Evolutionary conservation across 2,113 vertebrate genomes (phyloP).

Genomic region (Gymnobelideus leadbeateri): DNA sequence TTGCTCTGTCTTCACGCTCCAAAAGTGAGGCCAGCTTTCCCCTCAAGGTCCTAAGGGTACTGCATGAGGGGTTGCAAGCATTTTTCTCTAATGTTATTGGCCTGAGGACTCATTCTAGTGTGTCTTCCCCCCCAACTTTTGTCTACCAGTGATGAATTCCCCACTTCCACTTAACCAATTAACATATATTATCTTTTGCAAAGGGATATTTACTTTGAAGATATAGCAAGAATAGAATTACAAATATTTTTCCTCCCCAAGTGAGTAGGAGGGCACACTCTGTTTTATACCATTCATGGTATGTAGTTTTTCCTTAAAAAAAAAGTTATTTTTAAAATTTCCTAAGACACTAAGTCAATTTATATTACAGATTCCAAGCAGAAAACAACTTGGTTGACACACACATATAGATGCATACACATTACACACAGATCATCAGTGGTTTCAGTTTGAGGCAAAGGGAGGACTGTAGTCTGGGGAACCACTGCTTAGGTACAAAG

Average conservation of each 20-base stretch:
- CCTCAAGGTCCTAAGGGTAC: neutral
- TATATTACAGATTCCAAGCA: slow-evolving; percentile 85
- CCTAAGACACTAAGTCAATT: slow-evolving; percentile 81
- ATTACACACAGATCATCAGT: slow-evolving; percentile 72
- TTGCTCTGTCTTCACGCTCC: neutral
- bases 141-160: neutral
- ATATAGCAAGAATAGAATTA: neutral
- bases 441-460: slow-evolving; percentile 85
- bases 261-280: neutral
- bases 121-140: neutral
- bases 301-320: slow-evolving; percentile 68
- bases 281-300: slow-evolving; percentile 5
- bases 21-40: neutral
- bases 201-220: neutral
- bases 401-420: slow-evolving; percentile 67
- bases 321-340: slow-evolving; percentile 73
- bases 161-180: neutral
- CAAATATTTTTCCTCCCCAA: neutral
- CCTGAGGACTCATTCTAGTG: neutral
- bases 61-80: neutral
- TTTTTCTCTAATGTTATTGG: neutral
- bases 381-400: slow-evolving; percentile 79
- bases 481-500: slow-evolving; percentile 90
- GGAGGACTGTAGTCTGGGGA: slow-evolving; percentile 93
- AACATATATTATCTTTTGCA: neutral